Evolutionary conservation across 2,113 vertebrate genomes (phyloP).

Genomic region (Boleophthalmus pectinirostris): DNA sequence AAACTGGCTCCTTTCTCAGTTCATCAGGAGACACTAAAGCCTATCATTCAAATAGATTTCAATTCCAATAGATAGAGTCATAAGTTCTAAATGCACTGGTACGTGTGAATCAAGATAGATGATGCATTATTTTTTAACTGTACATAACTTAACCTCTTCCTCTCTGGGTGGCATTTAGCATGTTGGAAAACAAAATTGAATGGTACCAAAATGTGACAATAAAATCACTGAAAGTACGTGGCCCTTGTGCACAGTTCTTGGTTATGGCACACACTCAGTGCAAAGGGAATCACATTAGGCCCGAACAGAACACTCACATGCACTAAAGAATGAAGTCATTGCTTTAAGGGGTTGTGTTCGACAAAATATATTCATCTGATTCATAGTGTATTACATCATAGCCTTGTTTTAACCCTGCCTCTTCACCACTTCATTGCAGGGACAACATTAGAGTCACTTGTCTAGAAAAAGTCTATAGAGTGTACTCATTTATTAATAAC

Average conservation of each 20-base stretch:
- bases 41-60: conserved; percentile 50
- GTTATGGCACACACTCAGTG: conserved; percentile 3
- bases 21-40: conserved; percentile 58
- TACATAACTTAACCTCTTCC: conserved; percentile 56
- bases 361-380: not conserved
- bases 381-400: not conserved
- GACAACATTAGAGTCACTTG: not conserved
- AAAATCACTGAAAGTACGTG: too few species aligned
- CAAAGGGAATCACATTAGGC: not conserved
- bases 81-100: conserved; percentile 68
- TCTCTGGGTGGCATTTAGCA: conserved; percentile 56
- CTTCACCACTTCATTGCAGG: not conserved
- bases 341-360: not conserved
- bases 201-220: conserved; percentile 71
- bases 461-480: not conserved
- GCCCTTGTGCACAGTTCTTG: not conserved
- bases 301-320: not conserved
- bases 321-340: not conserved
- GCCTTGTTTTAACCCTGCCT: not conserved
- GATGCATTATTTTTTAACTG: conserved; percentile 64
- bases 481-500: not conserved
- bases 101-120: conserved; percentile 67
- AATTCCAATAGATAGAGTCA: conserved; percentile 46
- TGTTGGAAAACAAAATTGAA: conserved; percentile 72
- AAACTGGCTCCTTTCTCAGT: conserved; percentile 63